Evolutionary conservation across 1,140 invertebrate genomes (phyloP).

Genomic region (Pseudomyrmex gracilis): DNA sequence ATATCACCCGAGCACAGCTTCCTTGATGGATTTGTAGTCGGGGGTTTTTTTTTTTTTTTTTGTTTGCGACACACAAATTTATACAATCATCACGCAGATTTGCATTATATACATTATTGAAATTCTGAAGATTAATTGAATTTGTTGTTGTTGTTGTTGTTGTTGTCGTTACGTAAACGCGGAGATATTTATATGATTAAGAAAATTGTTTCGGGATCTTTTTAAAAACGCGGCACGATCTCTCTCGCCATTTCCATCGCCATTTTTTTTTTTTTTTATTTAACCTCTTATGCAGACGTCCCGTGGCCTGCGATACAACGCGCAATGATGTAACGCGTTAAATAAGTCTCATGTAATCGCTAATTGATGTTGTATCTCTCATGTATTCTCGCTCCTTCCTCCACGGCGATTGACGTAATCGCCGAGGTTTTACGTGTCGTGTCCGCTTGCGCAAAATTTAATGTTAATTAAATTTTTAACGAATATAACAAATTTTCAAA

Average conservation of each 20-base stretch:
- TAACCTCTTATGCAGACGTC: slow-evolving; percentile 25
- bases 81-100: background rate
- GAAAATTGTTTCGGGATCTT: background rate
- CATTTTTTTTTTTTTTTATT: no score
- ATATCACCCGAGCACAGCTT: background rate
- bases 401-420: background rate
- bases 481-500: background rate
- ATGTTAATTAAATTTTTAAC: background rate
- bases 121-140: background rate
- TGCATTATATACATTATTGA: background rate
- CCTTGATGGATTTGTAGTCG: background rate
- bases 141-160: no score
- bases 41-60: background rate
- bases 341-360: slow-evolving; percentile 48
- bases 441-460: background rate
- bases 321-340: slow-evolving; percentile 41
- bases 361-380: background rate
- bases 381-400: background rate
- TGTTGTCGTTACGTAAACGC: background rate
- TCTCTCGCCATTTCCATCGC: slow-evolving; percentile 4
- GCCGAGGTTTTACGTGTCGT: background rate
- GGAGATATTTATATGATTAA: no score
- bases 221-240: background rate
- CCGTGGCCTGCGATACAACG: no score
- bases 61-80: background rate